Conservation (phyloP, 2,113 vertebrate species). For the Brachyhypopomus occidentalis region DNA sequence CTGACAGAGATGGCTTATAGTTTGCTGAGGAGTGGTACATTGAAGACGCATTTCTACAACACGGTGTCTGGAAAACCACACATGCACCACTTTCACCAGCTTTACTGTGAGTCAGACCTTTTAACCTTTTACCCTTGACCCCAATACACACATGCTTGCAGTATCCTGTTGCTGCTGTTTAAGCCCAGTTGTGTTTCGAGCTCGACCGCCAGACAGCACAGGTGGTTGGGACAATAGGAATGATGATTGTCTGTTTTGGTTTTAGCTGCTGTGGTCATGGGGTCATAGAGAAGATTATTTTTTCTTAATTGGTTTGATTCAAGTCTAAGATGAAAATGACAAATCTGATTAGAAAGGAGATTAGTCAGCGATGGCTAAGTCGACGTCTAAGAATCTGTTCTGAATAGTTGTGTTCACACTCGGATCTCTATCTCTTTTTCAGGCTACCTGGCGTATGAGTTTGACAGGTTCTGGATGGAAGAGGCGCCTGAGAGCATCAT, state of each 20-base stretch:
- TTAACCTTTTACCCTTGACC: neutral
- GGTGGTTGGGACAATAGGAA: neutral
- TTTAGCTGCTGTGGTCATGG: neutral
- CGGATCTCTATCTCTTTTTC: neutral
- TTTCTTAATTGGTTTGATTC: neutral
- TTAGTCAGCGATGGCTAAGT: too few relatives aligned
- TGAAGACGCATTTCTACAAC: slow-evolving; percentile 93
- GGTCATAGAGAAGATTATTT: neutral
- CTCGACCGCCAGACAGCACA: neutral
- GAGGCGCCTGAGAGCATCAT: slow-evolving; percentile 97
- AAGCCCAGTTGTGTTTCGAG: neutral
- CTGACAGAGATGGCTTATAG: slow-evolving; percentile 98
- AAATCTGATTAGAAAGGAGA: too few relatives aligned
- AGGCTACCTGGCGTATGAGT: slow-evolving; percentile 96
- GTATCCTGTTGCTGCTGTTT: neutral
- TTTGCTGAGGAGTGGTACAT: slow-evolving; percentile 84
- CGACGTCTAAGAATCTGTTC: too few relatives aligned
- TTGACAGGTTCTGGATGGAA: slow-evolving; percentile 96
- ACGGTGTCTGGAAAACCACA: slow-evolving; percentile 77
- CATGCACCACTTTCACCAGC: slow-evolving; percentile 88
- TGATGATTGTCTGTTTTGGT: neutral
- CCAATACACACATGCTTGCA: neutral
- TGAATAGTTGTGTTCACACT: neutral
- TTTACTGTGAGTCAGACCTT: slow-evolving; percentile 87
- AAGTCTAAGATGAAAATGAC: too few relatives aligned